Evolutionary conservation across 2,888 invertebrate species (phyloP), one percentile per base, ranked within the genome.

Genomic region (Pheosia gnoma): DNA sequence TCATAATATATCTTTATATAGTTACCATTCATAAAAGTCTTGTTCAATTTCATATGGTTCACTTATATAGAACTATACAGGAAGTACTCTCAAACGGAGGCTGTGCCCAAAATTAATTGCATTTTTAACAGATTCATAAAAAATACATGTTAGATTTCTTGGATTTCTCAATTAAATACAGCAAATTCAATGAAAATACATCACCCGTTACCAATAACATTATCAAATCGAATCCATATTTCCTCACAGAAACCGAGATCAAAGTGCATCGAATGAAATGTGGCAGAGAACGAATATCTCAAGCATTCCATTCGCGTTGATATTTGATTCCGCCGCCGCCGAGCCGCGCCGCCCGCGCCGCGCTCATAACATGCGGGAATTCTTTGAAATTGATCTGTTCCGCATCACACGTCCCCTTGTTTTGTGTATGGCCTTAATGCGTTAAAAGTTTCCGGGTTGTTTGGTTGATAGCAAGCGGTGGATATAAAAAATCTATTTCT

Each of bases 381-480:
- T 51, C 51, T 51, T 51, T 51, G 51, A 51, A 51, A 51, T 10
- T 51, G 25, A 51, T 51, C 51, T 51, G 51, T 51, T 51, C 51
- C 51, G 51, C 51, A 51, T 51, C 10, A 43, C 43, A 10, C 43
- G 9, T 43, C 9, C 0, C 43, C 47, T 47, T 47, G 47, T n/a
- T 47, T 47, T 47, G 47, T 47, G 3, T 41, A 47, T 47, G 47
- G 47, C 47, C 47, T 47, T 47, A 47, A 47, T 47, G 47, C n/a
- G n/a, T 47, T 47, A n/a, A n/a, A 11, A 11, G 47, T 47, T 47
- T 47, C 47, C 47, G 47, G 47, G 4, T n/a, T 47, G 5, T 47
- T 47, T n/a, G 11, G 47, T 47, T n/a, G 47, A 47, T 47, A 47
- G 9, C 11, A 47, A 11, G 47, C 47, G 0, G 11, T 47, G 47